phyloP scores from a whole-genome alignment of 2,113 vertebrate genomes.

The Gnathonemus echidnorhynchus region DNA sequence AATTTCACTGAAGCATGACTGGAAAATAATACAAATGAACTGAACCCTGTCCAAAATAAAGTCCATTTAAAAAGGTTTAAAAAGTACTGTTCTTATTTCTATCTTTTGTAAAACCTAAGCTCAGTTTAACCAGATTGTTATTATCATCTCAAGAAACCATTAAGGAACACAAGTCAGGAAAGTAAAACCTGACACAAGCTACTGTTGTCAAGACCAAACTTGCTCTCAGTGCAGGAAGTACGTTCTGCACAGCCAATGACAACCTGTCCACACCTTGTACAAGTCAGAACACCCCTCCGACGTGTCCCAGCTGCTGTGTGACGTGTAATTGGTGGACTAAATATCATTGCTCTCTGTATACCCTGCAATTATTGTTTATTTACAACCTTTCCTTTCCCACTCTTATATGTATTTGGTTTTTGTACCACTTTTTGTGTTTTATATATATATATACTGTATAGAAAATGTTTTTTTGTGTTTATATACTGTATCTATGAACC shows the following conservation, averaged over 20 bases:
- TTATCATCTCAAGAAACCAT: neutral
- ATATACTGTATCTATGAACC: neutral
- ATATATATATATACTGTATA: neutral
- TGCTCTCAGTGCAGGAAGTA: neutral
- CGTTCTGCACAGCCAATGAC: neutral
- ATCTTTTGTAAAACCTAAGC: neutral
- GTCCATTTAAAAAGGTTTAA: neutral
- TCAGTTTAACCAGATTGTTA: neutral
- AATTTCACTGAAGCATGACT: neutral
- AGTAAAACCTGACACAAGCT: neutral
- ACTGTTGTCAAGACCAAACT: constrained; percentile 7
- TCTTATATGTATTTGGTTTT: neutral
- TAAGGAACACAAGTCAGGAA: neutral
- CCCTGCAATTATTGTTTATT: constrained; percentile 1
- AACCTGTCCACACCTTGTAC: neutral
- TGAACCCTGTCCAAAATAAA: neutral
- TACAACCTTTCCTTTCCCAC: neutral
- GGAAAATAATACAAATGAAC: neutral
- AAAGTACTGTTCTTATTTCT: neutral
- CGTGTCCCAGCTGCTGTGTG: neutral
- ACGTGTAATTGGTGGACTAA: neutral
- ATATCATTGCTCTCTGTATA: neutral
- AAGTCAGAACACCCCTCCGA: neutral
- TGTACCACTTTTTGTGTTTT: neutral
- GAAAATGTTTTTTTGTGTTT: neutral